Evolutionary conservation across 1,140 invertebrate species (phyloP), one percentile per base, ranked within the genome.

Genomic region (Drosophila sp.): DNA sequence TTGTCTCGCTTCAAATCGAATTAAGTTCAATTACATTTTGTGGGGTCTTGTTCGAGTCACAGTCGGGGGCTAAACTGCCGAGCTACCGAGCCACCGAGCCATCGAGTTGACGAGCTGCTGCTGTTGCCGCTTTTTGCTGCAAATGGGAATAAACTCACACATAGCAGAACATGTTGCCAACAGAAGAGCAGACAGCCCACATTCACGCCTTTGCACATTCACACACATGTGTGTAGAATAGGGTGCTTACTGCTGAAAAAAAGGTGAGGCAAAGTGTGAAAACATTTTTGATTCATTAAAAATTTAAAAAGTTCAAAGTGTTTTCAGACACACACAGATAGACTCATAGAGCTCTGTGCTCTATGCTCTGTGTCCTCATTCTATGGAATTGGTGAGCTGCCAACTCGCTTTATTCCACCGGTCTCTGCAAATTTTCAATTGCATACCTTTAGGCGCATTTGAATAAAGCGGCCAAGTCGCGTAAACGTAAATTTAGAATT

Each of bases 281-380:
- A 90, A 90, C 80, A 81, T 89, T 89, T 89, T 84, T 86, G 86
- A 90, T 89, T 89, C 86, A 89, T 89, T 89, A 89, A 89, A 89
- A 89, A 90, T 89, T 90, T 81, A 89, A 87, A 89, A 86, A 89
- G 86, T 90, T 90, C 86, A 89, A 89, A 89, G 86, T 89, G 86
- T 89, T 89, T 90, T 80, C 76, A 89, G 83, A 80, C 83, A 50
- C 45, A 48, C 4, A 48, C 46, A 50, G 25, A 45, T 14, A n/a
- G 41, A n/a, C 41, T 21, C 41, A 45, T 16, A 45, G 38, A 14
- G 5, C 38, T 51, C 21, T 14, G 56, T 32, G 9, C 13, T 32
- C 14, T 5, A 36, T 21, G 29, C n/a, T n/a, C n/a, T n/a, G n/a
- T n/a, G n/a, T n/a, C n/a, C 34, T 61, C n/a, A 38, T 62, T 59